Conservation (phyloP, 2,797 vertebrate genomes). For the Pitangus sulphuratus region DNA sequence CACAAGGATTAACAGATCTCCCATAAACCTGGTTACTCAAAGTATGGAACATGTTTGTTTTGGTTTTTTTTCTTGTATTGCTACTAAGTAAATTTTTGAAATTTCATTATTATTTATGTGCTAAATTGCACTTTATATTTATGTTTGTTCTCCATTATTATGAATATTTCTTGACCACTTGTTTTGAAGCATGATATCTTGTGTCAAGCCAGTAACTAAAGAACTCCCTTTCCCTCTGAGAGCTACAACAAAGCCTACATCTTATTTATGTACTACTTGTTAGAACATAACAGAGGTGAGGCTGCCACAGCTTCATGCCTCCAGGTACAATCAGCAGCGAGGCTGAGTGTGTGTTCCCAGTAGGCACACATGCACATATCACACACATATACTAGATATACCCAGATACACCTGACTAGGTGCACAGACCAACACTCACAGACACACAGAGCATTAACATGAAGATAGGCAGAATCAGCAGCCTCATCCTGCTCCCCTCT, state of each 20-base stretch:
- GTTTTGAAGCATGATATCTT: background rate
- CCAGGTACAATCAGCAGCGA: background rate
- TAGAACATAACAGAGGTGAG: background rate
- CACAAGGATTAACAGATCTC: background rate
- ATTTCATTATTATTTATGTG: background rate
- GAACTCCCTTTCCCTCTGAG: background rate
- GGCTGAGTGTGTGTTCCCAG: background rate
- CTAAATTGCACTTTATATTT: background rate
- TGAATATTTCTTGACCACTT: background rate
- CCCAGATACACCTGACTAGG: background rate
- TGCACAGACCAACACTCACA: background rate
- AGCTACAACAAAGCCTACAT: background rate
- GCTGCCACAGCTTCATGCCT: background rate
- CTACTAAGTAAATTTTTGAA: background rate
- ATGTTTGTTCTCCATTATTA: background rate
- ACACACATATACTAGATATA: background rate
- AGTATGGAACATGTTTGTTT: background rate
- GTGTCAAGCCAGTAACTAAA: background rate
- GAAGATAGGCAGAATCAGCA: accelerated
- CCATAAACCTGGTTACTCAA: background rate
- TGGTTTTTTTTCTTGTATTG: background rate
- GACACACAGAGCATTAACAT: background rate
- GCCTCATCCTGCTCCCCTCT: background rate
- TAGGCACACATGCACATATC: background rate
- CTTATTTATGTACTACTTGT: background rate